Percentiles rank a stretch among this genome's conserved stretches.
Conservation (phyloP, 2,797 vertebrate genomes). For the Hypotaenidia okinawae region DNA sequence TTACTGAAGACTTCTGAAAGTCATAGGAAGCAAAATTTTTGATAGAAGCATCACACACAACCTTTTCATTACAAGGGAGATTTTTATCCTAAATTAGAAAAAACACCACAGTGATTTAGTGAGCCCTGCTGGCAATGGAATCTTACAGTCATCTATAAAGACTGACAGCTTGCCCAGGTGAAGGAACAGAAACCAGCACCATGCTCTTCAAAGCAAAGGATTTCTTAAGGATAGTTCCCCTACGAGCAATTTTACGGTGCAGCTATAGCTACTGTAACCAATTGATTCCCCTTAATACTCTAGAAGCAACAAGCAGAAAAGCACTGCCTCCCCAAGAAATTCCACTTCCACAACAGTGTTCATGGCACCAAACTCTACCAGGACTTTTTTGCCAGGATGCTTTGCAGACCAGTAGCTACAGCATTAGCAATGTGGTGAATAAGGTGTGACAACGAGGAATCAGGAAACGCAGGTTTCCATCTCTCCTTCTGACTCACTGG, state of each 20-base stretch:
- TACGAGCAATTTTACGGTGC: neutral
- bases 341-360: neutral
- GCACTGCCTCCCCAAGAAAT: neutral
- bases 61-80: neutral
- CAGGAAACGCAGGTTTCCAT: fast-evolving
- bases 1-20: neutral
- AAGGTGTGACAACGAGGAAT: neutral
- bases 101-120: neutral
- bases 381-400: neutral
- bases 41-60: neutral
- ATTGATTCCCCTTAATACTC: neutral
- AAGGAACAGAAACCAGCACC: neutral
- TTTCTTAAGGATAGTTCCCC: neutral
- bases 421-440: no score
- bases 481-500: neutral
- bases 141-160: no score
- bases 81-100: neutral
- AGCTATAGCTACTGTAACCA: no score
- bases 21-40: neutral
- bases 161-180: no score
- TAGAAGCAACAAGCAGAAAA: neutral
- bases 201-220: neutral
- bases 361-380: no score
- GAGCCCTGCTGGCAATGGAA: neutral
- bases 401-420: fast-evolving